Conservation (phyloP, 2,113 vertebrate species). For the Plotosus lineatus region DNA sequence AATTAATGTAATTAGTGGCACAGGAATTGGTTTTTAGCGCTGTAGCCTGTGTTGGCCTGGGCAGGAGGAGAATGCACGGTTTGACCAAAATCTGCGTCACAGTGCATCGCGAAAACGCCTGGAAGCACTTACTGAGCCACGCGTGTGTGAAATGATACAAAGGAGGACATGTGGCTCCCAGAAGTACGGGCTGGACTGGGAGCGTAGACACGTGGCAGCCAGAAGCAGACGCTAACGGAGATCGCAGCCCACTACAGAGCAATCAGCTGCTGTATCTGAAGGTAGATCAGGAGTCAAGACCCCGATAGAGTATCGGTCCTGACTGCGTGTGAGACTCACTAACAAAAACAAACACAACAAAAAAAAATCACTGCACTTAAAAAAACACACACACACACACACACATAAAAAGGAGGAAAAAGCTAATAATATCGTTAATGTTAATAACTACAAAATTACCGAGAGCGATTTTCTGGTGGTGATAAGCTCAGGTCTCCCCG, state of each 20-base stretch:
- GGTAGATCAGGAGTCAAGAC: slow-evolving; percentile 15
- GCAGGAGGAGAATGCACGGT: slow-evolving; percentile 9
- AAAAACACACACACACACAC: neutral
- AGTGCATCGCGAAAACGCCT: slow-evolving; percentile 54
- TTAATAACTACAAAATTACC: neutral
- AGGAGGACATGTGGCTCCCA: slow-evolving; percentile 62
- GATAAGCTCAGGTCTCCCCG: no score
- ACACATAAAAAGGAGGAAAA: neutral
- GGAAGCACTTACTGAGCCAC: slow-evolving; percentile 68
- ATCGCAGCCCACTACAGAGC: slow-evolving; percentile 22
- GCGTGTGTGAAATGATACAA: slow-evolving; percentile 62
- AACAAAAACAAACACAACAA: slow-evolving; percentile 6
- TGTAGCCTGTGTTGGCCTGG: slow-evolving; percentile 34
- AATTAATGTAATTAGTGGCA: slow-evolving; percentile 63
- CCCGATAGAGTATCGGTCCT: neutral
- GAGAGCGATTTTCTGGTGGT: neutral
- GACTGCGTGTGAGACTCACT: neutral
- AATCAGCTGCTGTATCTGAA: slow-evolving; percentile 39
- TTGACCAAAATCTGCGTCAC: slow-evolving; percentile 58
- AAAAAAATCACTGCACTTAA: neutral
- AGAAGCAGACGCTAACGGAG: slow-evolving; percentile 53
- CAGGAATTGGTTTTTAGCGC: neutral
- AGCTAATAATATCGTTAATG: neutral
- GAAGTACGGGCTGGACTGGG: slow-evolving; percentile 55
- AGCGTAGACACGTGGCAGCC: slow-evolving; percentile 60